Evolutionary conservation across 2,888 invertebrate genomes (phyloP).

Genomic region (Lobophora halterata): DNA sequence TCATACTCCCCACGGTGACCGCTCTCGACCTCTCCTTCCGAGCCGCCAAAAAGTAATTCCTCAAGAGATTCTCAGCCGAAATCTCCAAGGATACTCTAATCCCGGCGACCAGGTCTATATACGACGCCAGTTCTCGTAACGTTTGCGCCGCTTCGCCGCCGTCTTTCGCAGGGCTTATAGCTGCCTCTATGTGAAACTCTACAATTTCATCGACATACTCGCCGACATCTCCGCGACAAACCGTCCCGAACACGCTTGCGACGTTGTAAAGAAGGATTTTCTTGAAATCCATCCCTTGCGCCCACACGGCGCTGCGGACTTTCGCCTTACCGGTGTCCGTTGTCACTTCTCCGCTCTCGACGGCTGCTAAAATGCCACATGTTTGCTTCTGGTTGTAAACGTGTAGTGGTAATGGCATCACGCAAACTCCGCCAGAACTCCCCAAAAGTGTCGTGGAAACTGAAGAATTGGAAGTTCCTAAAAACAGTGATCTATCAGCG

Average conservation of each 20-base stretch:
- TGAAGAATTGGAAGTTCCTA: slow-evolving; percentile 50
- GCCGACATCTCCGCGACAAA: slow-evolving; percentile 60
- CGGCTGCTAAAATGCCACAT: slow-evolving; percentile 46
- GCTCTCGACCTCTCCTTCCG: slow-evolving; percentile 55
- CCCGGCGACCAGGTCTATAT: slow-evolving; percentile 59
- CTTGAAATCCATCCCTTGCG: slow-evolving; percentile 64
- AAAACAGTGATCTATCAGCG: slow-evolving; percentile 45
- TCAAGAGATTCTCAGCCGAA: slow-evolving; percentile 51
- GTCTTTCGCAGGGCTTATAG: slow-evolving; percentile 39
- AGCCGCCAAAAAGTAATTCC: slow-evolving; percentile 62
- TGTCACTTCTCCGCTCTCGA: slow-evolving; percentile 57
- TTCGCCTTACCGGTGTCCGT: slow-evolving; percentile 43
- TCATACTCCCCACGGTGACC: slow-evolving; percentile 58
- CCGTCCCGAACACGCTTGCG: slow-evolving; percentile 60
- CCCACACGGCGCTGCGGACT: slow-evolving; percentile 64
- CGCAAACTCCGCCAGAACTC: slow-evolving; percentile 60
- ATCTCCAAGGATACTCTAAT: slow-evolving; percentile 49
- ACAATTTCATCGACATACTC: slow-evolving; percentile 58
- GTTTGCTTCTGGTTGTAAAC: slow-evolving; percentile 58
- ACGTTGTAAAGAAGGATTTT: slow-evolving; percentile 57
- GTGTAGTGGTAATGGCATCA: slow-evolving; percentile 62
- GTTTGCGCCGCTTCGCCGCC: slow-evolving; percentile 49
- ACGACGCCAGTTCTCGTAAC: slow-evolving; percentile 48
- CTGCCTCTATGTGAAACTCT: slow-evolving; percentile 53
- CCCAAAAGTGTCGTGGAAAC: slow-evolving; percentile 48